phyloP scores from a whole-genome alignment of 2,888 invertebrate species.

The Parasteatoda lunata region DNA sequence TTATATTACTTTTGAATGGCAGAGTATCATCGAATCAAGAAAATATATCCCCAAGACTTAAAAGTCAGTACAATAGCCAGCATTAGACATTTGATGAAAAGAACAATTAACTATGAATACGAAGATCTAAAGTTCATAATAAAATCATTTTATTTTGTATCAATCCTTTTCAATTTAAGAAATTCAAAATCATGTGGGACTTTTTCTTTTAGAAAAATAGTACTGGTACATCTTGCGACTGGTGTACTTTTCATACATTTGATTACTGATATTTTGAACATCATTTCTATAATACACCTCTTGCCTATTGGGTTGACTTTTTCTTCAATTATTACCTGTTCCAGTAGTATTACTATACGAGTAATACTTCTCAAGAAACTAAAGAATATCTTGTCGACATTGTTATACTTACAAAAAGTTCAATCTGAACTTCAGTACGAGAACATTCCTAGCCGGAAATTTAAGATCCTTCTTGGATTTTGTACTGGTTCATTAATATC shows the following conservation, averaged over 20 bases:
- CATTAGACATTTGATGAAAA: too few species aligned
- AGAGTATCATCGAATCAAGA: too few species aligned
- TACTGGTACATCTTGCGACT: slow-evolving; percentile 1
- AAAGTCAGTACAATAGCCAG: too few species aligned
- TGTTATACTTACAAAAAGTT: slow-evolving; percentile 10
- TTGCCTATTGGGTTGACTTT: slow-evolving; percentile 38
- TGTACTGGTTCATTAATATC: slow-evolving; percentile 23
- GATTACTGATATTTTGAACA: neutral
- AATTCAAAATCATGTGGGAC: neutral
- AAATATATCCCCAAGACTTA: too few species aligned
- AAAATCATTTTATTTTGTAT: slow-evolving; percentile 9
- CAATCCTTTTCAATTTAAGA: neutral
- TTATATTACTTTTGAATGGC: too few species aligned
- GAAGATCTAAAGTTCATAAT: slow-evolving; percentile 19
- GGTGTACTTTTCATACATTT: neutral
- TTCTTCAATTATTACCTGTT: slow-evolving; percentile 23
- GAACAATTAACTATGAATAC: neutral
- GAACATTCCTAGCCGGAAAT: neutral
- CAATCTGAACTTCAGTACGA: slow-evolving; percentile 1
- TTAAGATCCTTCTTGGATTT: slow-evolving; percentile 12
- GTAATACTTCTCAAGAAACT: slow-evolving; percentile 25
- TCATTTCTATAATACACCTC: neutral
- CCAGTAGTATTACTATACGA: slow-evolving; percentile 26
- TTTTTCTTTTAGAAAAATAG: neutral
- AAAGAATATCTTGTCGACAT: slow-evolving; percentile 2